These are phyloP conservation scores for Amphibalanus amphitrite DNA, from an alignment of 1,140 invertebrate species.

Conservation along the genomic window DNA sequence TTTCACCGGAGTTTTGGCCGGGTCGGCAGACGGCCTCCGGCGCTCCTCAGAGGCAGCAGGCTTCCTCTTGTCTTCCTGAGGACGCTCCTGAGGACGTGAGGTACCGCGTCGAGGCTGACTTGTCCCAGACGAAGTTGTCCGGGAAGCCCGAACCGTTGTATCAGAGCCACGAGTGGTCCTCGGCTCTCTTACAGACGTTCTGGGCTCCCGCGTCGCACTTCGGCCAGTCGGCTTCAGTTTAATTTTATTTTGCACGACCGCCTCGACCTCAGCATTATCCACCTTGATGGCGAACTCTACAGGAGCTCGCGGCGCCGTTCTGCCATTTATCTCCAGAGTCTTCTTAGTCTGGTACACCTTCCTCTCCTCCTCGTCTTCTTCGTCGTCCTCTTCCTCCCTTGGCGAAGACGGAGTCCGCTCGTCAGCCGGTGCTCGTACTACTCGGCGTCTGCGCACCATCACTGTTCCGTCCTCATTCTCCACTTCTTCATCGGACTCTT, in stretches of 20 bases:
- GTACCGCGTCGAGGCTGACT: neutral
- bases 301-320: too few species aligned
- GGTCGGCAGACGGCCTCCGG: neutral
- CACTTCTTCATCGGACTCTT: neutral
- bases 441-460: neutral
- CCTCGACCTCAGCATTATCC: neutral
- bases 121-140: neutral
- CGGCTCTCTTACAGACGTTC: neutral
- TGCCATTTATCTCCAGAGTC: neutral
- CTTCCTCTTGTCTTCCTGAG: neutral
- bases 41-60: neutral
- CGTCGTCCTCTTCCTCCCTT: too few species aligned
- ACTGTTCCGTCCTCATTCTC: neutral
- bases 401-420: too few species aligned
- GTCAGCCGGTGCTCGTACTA: neutral
- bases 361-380: neutral
- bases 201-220: too few species aligned
- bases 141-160: neutral
- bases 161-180: neutral
- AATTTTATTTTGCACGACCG: neutral
- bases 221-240: neutral
- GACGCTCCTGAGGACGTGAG: neutral
- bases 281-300: neutral
- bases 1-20: too few species aligned
- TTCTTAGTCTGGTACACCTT: neutral